Evolutionary conservation across 2,113 vertebrate genomes (phyloP).

Genomic region (Thoracochromis brauschi): DNA sequence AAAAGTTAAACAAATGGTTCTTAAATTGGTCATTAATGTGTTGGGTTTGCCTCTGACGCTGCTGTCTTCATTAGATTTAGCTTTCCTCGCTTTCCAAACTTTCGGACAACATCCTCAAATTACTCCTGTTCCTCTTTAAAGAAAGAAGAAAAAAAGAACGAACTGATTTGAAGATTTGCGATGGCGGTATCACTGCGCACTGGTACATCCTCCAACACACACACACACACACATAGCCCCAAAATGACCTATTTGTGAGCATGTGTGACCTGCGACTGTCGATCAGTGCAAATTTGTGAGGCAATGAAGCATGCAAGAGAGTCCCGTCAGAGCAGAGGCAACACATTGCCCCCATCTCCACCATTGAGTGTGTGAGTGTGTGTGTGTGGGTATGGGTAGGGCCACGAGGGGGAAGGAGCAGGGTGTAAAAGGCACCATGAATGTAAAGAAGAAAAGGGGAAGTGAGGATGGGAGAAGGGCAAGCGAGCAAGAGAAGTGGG

Average conservation of each 20-base stretch:
- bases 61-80: neutral
- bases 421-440: neutral
- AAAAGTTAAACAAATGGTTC: neutral
- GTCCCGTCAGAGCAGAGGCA: conserved; percentile 51
- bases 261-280: conserved; percentile 61
- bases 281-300: conserved; percentile 60
- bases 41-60: neutral
- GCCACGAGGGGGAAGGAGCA: neutral
- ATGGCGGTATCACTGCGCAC: neutral
- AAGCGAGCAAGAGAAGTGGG: conserved; percentile 5
- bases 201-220: neutral
- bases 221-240: neutral
- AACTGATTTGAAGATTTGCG: neutral
- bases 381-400: neutral
- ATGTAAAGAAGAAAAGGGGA: conserved; percentile 15
- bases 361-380: neutral
- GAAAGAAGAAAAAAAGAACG: neutral
- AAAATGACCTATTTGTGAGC: conserved; percentile 62
- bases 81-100: neutral
- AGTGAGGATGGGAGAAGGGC: conserved; percentile 11
- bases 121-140: neutral
- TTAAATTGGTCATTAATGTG: neutral
- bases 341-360: conserved; percentile 27
- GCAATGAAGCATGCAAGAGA: conserved; percentile 55
- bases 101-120: neutral